Evolutionary conservation across 2,888 invertebrate species (phyloP), one percentile per base, ranked within the genome.

Genomic region (Netelia inedita): DNA sequence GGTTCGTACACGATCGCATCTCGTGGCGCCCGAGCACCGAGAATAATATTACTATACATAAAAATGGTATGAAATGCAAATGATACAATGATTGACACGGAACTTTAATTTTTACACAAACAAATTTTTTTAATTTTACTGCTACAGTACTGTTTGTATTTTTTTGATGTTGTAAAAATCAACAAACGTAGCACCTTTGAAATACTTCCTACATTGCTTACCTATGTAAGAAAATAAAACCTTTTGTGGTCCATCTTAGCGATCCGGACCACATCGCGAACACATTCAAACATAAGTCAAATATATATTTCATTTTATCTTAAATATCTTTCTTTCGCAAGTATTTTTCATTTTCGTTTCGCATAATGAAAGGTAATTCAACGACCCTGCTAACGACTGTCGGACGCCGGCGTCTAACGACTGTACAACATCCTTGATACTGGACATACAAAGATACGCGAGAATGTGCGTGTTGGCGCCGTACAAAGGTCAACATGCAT

Each of bases 401-500:
- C 28, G 5, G 19, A 75, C 35, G 65, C 43, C 66, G 3, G 65
- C 0, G 50, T 53, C 28, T 8, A 28, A 50, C n/a, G 11, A 50
- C 50, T 35, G 23, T 69, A 41, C 41, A 21, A 61, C 53, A 74
- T 84, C 80, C 76, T 81, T 69, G 69, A 23, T 53, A 65, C 28
- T 57, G 78, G 43, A 65, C 46, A 59, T 28, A 69, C 55, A 46
- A 5, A 43, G 21, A 79, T 46, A 28, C 81, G 46, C 63, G 79
- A 73, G 68, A 80, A 76, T 61, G 59, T 71, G 65, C 53, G 16
- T 72, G 65, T 81, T 88, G 88, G 87, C 88, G 89, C 88, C 89
- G 87, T 86, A 85, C 87, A 88, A 88, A 89, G 89, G 88, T 88
- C 88, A 89, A 88, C 86, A 69, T 78, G 87, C 81, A 85, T 71